Evolutionary conservation across 2,113 vertebrate genomes (phyloP), one percentile per base, ranked within the genome.

Genomic region (Bostrychus sinensis): DNA sequence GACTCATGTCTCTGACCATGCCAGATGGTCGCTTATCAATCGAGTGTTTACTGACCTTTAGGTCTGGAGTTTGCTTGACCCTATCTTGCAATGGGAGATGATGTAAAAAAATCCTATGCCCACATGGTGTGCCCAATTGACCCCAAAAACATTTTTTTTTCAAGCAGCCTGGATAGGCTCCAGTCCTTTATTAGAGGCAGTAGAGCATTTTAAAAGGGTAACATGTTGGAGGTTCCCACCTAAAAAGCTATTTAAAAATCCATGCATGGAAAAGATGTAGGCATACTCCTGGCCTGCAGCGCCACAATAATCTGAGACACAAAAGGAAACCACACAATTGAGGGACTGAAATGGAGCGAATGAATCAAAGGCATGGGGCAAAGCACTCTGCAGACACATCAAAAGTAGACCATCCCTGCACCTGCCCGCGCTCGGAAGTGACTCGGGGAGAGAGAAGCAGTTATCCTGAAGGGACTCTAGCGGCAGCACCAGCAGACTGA

Each of bases 291-390:
- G 38, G 56, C 8, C 22, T 14, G 34, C 56, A 55, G 59, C 36
- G 56, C 61, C 39, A 55, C 48, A 56, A 25, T 45, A 45, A 54
- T 68, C 19, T 75, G 28, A 72, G 78, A 70, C 65, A 76, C 59
- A 66, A 64, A 37, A 55, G 60, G 45, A 69, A 63, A 59, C 16
- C 56, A 63, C 4, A 25, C 45, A 63, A 17, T 66, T 45, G 56
- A 58, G 22, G 62, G 56, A 66, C 56, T 61, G 46, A 60, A 82
- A 79, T 54, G 67, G 72, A 74, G 53, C 66, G 51, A 81, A 89
- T 77, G 78, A 90, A 86, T 90, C 87, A 90, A 89, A 90, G 89
- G 75, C 75, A 71, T 66, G 2, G 63, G 75, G 73, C 57, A 8
- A 81, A 62, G 78, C 69, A 78, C 76, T 85, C 82, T 56, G 70